phyloP scores from a whole-genome alignment of 1,140 invertebrate species.

The Augochlora pura region DNA sequence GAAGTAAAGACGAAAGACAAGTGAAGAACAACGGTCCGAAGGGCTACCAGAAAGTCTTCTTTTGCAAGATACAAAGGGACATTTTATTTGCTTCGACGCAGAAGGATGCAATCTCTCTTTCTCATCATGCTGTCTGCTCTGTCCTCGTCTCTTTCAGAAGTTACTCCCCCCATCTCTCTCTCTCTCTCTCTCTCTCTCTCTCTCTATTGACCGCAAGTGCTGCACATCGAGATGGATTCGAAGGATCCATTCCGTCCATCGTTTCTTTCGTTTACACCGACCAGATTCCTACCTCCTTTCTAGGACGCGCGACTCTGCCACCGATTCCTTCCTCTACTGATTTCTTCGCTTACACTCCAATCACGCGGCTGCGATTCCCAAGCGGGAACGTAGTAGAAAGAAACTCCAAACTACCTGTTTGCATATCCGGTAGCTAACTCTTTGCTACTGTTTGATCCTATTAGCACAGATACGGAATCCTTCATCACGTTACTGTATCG shows the following conservation, averaged over 20 bases:
- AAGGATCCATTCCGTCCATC: slow-evolving; percentile 23
- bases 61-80: slow-evolving; percentile 38
- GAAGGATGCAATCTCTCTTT: slow-evolving; percentile 29
- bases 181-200: not conserved
- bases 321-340: not conserved
- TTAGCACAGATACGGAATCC: too few species aligned
- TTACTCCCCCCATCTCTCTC: not conserved
- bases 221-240: slow-evolving; percentile 22
- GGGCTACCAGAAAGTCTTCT: not conserved
- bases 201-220: not conserved
- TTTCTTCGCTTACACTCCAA: slow-evolving; percentile 11
- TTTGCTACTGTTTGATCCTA: too few species aligned
- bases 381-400: too few species aligned
- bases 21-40: not conserved
- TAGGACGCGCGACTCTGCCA: not conserved
- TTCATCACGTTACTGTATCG: too few species aligned
- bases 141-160: slow-evolving; percentile 9
- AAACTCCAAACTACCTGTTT: too few species aligned
- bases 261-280: slow-evolving; percentile 5
- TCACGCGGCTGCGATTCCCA: too few species aligned
- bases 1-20: not conserved
- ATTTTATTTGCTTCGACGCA: slow-evolving; percentile 30
- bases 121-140: slow-evolving; percentile 5
- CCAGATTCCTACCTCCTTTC: not conserved
- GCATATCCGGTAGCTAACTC: too few species aligned